A percentile compares a stretch with the other conserved stretches of the same genome.
Evolutionary conservation across 2,888 invertebrate genomes (phyloP).

Genomic region (Drosophila hamatofila): DNA sequence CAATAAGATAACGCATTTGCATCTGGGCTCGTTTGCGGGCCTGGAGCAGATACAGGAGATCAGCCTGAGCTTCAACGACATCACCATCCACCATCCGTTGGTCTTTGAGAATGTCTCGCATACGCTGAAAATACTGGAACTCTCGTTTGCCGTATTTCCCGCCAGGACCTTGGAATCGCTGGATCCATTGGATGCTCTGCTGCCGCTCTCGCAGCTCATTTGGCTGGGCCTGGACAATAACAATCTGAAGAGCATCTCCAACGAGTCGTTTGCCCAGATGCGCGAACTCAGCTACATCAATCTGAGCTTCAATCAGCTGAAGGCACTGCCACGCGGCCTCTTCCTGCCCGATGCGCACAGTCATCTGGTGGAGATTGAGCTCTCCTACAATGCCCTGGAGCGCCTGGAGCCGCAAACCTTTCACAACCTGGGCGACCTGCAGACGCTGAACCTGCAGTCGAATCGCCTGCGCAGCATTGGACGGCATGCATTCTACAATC

Average conservation of each 20-base stretch:
- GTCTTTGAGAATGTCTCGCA: slow-evolving; percentile 92
- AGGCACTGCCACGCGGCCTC: slow-evolving; percentile 89
- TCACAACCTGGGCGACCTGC: slow-evolving; percentile 89
- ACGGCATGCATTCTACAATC: slow-evolving; percentile 90
- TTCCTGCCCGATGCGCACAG: slow-evolving; percentile 90
- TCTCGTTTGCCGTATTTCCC: slow-evolving; percentile 93
- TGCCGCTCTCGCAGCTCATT: slow-evolving; percentile 90
- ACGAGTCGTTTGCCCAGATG: slow-evolving; percentile 90
- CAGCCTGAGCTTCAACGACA: slow-evolving; percentile 95
- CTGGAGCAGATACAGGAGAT: slow-evolving; percentile 93
- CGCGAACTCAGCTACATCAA: slow-evolving; percentile 92
- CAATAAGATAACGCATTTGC: slow-evolving; percentile 92
- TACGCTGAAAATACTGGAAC: slow-evolving; percentile 92
- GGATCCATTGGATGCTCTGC: slow-evolving; percentile 92
- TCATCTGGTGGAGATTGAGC: slow-evolving; percentile 91
- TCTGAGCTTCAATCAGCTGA: slow-evolving; percentile 93
- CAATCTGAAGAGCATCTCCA: slow-evolving; percentile 90
- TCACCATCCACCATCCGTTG: slow-evolving; percentile 92
- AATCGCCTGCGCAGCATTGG: slow-evolving; percentile 91
- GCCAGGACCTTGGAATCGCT: slow-evolving; percentile 82
- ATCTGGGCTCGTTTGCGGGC: slow-evolving; percentile 90
- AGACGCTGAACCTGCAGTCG: slow-evolving; percentile 91
- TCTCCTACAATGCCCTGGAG: slow-evolving; percentile 93
- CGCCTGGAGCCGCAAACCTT: slow-evolving; percentile 90
- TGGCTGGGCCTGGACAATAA: slow-evolving; percentile 96